Evolutionary conservation across 2,888 invertebrate species (phyloP), one percentile per base, ranked within the genome.

Genomic region (Vandiemenella viatica): DNA sequence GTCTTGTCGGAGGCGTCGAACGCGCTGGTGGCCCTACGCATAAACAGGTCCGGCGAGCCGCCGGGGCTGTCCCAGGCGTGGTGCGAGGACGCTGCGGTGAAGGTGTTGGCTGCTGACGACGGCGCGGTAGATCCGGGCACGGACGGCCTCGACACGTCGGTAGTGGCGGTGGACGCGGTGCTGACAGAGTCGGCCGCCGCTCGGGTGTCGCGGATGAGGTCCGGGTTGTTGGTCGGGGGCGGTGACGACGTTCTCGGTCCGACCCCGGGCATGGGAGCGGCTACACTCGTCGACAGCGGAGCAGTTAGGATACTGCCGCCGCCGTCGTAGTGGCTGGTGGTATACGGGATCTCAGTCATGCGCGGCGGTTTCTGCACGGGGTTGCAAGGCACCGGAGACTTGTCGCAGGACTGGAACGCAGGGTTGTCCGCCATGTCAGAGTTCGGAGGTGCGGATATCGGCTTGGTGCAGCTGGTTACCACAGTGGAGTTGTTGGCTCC

Each of bases 161-260:
- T n/a, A n/a, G 37, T 83, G 73, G 56, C 80, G 81, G 62, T 85
- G 42, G 6, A 13, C 38, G 23, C 22, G 40, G 32, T 46, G 49
- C 37, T 49, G 44, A 7, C 38, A 45, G 18, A 45, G 50, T 8
- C 50, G 46, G 17, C 16, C 5, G n/a, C n/a, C 40, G 17, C 1
- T 15, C 40, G n/a, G 17, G 87, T 86, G 61, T 88, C 88, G 60
- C 85, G 84, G 60, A 89, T 88, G 55, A 89, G 71, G 65, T 88
- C 88, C 3, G 88, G 88, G 65, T 88, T 86, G 59, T 88, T 87
- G 58, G 55, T 77, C n/a, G n/a, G n/a, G n/a, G n/a, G n/a, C n/a
- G n/a, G n/a, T n/a, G n/a, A n/a, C n/a, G n/a, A n/a, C n/a, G n/a
- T n/a, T n/a, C n/a, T n/a, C n/a, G n/a, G n/a, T n/a, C n/a, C n/a